Base-by-base conservation (phyloP, 2,113 vertebrate genomes). In the Melanostigma gelatinosum region DNA sequence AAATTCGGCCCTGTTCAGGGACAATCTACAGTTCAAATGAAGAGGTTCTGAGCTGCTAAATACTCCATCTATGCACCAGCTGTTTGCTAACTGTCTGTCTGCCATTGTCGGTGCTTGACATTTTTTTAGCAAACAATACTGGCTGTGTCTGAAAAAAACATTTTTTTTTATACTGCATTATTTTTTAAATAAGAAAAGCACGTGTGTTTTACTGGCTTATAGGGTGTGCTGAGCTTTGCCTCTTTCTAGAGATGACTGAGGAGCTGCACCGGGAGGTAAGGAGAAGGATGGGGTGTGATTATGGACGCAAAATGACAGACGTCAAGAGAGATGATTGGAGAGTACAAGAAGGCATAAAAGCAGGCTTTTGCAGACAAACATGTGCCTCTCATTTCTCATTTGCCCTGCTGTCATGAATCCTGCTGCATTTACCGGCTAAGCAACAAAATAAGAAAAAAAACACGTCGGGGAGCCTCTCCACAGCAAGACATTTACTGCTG, bases 371-470 rank as follows among this genome's bases (percentile, higher is more conserved):
- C 63, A 79, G 65, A 78, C 60, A 85, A 77, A 61, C 69, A 42
- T n/a, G 6, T 74, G 42, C 67, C 75, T 76, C 38, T 76, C 71
- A 81, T 70, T 81, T 83, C 66, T 83, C 40, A 77, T 86, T 82
- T 80, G 29, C 42, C 42, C 32, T 27, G 78, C 73, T 79, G 81
- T 82, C 63, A 77, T 75, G 63, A 67, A 80, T 42, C 73, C 44
- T 77, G 55, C 70, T 61, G 34, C 40, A 63, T 80, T 66, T 72
- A 55, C 68, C 16, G 4, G 48, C 69, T 60, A 61, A 70, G 46
- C 20, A 73, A 52, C 10, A 32, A 46, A 50, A 34, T 46, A 27
- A 38, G 61, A 27, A 32, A 22, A 6, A 76, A 72, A 62, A 72
- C 42, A 55, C 24, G 29, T 13, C 54, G 76, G 40, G 8, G 36